Evolutionary conservation across 2,113 vertebrate genomes (phyloP).

Genomic region (Hyaena hyaena): DNA sequence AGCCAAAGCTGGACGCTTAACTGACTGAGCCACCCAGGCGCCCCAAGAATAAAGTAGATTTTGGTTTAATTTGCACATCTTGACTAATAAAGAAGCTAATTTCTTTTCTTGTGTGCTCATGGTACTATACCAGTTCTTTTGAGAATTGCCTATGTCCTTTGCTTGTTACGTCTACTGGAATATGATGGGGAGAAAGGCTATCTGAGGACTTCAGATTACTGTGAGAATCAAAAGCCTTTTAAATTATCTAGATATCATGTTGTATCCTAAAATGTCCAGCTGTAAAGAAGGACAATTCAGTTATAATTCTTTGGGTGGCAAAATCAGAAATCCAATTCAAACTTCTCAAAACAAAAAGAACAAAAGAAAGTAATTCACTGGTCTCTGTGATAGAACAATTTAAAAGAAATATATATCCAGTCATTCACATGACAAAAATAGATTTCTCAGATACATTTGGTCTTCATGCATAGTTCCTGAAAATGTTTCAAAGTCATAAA

Average conservation of each 20-base stretch:
- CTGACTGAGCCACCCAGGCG: too few species aligned
- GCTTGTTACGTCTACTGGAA: background rate
- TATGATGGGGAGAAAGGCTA: background rate
- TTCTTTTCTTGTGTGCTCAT: background rate
- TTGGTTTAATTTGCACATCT: slow-evolving; percentile 5
- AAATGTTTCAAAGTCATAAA: background rate
- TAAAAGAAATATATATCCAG: background rate
- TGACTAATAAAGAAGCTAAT: background rate
- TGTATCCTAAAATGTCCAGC: background rate
- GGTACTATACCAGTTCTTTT: background rate
- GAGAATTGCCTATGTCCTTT: background rate
- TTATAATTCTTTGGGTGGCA: background rate
- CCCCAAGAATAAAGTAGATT: slow-evolving; percentile 6
- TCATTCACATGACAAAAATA: background rate
- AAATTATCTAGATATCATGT: background rate
- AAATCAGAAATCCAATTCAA: slow-evolving; percentile 14
- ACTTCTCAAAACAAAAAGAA: background rate
- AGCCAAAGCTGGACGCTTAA: too few species aligned
- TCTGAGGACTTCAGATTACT: background rate
- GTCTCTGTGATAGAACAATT: background rate
- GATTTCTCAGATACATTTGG: background rate
- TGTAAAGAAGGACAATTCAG: background rate
- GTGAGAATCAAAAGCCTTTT: background rate
- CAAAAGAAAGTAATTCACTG: background rate
- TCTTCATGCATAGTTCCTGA: background rate